These are phyloP conservation scores for Pseudeuparius sepicola DNA, from an alignment of 2,888 invertebrate genomes.

Conservation along the genomic window DNA sequence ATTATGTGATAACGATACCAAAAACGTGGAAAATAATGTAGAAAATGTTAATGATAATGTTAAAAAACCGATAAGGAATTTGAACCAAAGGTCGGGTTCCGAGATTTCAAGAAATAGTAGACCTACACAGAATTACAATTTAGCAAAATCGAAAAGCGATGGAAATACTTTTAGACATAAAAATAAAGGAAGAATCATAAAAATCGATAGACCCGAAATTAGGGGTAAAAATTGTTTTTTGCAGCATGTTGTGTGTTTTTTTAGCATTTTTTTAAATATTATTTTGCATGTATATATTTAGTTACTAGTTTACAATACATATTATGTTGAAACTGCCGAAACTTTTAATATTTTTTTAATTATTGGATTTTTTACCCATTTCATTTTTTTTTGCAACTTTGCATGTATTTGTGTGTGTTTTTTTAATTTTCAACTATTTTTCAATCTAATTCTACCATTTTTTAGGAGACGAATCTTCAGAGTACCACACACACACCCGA, in stretches of 20 bases:
- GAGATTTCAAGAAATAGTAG: too few species aligned
- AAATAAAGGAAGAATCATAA: constrained; percentile 35
- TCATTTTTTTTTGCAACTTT: too few species aligned
- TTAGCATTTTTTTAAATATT: constrained; percentile 10
- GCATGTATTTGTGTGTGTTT: too few species aligned
- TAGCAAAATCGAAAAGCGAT: constrained; percentile 38
- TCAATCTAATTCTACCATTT: too few species aligned
- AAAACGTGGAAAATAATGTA: constrained; percentile 13
- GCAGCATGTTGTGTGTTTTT: constrained; percentile 14
- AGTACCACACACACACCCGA: constrained; percentile 1
- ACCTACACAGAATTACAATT: constrained; percentile 25
- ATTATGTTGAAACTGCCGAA: too few species aligned
- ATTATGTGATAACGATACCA: constrained; percentile 16
- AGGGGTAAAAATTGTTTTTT: constrained; percentile 29
- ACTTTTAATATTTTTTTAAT: too few species aligned
- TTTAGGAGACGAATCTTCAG: constrained; percentile 17
- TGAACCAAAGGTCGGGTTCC: background rate
- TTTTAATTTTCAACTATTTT: too few species aligned
- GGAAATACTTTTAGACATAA: constrained; percentile 37
- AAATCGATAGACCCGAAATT: constrained; percentile 31
- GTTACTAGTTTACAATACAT: too few species aligned
- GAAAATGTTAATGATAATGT: constrained; percentile 11
- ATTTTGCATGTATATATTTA: too few species aligned
- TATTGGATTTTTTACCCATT: too few species aligned
- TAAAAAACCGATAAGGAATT: constrained; percentile 12